Evolutionary conservation across 2,888 invertebrate genomes (phyloP).

Genomic region (Ornithoptera priamus): DNA sequence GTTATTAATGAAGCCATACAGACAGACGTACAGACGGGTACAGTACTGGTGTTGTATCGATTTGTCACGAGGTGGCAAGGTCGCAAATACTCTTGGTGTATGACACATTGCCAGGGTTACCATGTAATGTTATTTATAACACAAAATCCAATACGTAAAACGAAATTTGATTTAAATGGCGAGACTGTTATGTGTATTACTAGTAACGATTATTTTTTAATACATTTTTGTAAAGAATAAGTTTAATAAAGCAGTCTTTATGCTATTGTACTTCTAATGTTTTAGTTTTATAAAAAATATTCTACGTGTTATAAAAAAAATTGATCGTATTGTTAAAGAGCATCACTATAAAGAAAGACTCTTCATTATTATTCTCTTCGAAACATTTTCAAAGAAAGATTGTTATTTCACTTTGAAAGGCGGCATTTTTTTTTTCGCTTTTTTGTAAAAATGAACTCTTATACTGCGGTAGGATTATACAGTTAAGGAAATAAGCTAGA

Average conservation of each 20-base stretch:
- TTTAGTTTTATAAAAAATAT: neutral
- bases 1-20: constrained; percentile 27
- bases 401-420: constrained; percentile 2
- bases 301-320: neutral
- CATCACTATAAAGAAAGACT: neutral
- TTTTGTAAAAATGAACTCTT: neutral
- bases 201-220: neutral
- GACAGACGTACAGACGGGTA: constrained; percentile 13
- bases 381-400: neutral
- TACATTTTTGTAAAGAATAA: neutral
- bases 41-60: constrained; percentile 51
- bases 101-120: constrained; percentile 24
- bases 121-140: neutral
- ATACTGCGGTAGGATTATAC: neutral
- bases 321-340: neutral
- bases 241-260: neutral
- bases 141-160: too few species aligned
- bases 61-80: constrained; percentile 55
- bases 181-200: neutral
- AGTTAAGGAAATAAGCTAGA: neutral
- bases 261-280: neutral
- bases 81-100: constrained; percentile 43
- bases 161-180: too few species aligned
- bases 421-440: neutral
- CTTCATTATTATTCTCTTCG: neutral